Conservation (phyloP, 2,888 invertebrate genomes). For the Drosophila neutralis region DNA sequence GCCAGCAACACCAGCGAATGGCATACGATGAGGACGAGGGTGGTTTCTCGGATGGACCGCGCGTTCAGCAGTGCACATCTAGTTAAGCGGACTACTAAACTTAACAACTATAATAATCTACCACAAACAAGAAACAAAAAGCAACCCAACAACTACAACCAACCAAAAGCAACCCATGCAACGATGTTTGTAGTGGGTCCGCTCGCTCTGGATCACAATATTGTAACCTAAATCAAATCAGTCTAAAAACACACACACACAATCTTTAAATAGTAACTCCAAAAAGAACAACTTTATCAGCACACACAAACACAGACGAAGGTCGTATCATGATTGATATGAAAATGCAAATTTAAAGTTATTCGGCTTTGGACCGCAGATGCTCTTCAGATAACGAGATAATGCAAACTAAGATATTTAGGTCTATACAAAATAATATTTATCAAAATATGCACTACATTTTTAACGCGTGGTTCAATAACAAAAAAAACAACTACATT, state of each 20-base stretch:
- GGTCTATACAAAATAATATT: conserved; percentile 60
- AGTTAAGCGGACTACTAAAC: conserved; percentile 86
- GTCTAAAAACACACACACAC: conserved; percentile 5
- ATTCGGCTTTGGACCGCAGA: conserved; percentile 46
- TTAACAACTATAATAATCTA: conserved; percentile 25
- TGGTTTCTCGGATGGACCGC: conserved; percentile 87
- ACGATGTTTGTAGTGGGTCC: conserved; percentile 16
- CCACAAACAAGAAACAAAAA: conserved; percentile 6
- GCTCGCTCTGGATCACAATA: conserved; percentile 38
- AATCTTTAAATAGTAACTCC: conserved; percentile 10
- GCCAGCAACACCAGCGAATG: conserved; percentile 87
- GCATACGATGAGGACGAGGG: conserved; percentile 93
- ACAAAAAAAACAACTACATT: conserved; percentile 33
- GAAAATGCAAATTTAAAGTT: conserved; percentile 54
- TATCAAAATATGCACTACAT: conserved; percentile 73
- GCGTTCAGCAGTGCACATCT: conserved; percentile 92
- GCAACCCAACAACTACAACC: conserved; percentile 4
- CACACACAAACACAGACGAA: conserved; percentile 9
- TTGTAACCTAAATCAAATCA: conserved; percentile 39
- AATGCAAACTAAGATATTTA: conserved; percentile 73
- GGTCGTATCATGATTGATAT: conserved; percentile 32
- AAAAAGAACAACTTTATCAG: conserved; percentile 26
- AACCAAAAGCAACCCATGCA: conserved; percentile 28
- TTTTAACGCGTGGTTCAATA: conserved; percentile 71
- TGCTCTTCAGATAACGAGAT: conserved; percentile 51